Conservation (phyloP, 2,888 invertebrate species). For the Andrena chrysosceles region DNA sequence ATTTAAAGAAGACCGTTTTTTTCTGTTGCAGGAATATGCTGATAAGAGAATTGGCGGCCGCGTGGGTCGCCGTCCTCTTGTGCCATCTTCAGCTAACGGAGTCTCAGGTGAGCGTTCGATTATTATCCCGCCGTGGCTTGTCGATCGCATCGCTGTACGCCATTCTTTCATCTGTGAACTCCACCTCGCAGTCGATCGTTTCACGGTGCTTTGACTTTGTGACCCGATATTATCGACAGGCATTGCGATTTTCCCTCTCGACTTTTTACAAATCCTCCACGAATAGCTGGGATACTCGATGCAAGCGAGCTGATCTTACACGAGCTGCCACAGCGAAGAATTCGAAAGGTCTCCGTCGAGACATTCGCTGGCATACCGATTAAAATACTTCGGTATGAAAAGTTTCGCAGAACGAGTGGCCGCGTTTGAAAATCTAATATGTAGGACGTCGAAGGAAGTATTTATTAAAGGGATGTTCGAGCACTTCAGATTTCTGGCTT, state of each 20-base stretch:
- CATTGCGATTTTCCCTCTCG: neutral
- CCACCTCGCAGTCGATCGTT: neutral
- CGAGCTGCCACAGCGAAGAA: too few relatives aligned
- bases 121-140: conserved; percentile 24
- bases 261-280: neutral
- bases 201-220: conserved; percentile 14
- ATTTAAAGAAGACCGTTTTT: conserved; percentile 40
- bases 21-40: conserved; percentile 90
- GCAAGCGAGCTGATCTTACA: too few relatives aligned
- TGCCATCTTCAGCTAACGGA: conserved; percentile 87
- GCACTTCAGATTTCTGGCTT: too few relatives aligned
- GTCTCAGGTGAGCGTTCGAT: conserved; percentile 87
- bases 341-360: too few relatives aligned
- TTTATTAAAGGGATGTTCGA: too few relatives aligned
- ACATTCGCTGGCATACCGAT: too few relatives aligned
- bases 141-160: conserved; percentile 24
- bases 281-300: too few relatives aligned
- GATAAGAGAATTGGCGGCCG: conserved; percentile 90
- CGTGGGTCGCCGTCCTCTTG: conserved; percentile 89
- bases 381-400: too few relatives aligned
- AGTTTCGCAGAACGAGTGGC: too few relatives aligned
- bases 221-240: conserved; percentile 4
- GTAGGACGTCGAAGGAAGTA: too few relatives aligned
- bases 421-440: too few relatives aligned
- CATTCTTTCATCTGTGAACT: conserved; percentile 16